A percentile compares a stretch with the other conserved stretches of the same genome.
Conservation (phyloP, 2,888 invertebrate species). For the Palloptera scutellata region DNA sequence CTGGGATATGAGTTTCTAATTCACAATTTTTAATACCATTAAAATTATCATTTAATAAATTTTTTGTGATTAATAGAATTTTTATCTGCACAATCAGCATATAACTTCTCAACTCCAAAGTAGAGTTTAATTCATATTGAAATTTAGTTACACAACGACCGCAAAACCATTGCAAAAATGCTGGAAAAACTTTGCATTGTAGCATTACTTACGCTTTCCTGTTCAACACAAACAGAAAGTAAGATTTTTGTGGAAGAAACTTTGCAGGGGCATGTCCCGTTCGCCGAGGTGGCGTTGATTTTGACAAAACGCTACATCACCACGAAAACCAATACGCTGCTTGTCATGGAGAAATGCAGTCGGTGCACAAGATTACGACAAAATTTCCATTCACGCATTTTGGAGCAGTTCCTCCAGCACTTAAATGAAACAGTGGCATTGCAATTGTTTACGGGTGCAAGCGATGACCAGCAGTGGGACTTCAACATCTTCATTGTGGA, state of each 20-base stretch:
- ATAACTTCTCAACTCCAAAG: too few relatives aligned
- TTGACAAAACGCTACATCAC: conserved; percentile 44
- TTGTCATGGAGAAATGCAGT: conserved; percentile 43
- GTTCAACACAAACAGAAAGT: too few relatives aligned
- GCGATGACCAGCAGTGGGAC: conserved; percentile 41
- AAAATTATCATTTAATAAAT: too few relatives aligned
- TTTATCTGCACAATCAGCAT: too few relatives aligned
- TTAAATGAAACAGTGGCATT: conserved; percentile 41
- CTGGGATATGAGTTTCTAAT: too few relatives aligned
- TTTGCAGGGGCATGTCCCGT: conserved; percentile 19
- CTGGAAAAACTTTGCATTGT: too few relatives aligned
- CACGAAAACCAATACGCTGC: conserved; percentile 42
- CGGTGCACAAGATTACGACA: neutral
- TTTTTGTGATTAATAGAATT: too few relatives aligned
- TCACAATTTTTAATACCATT: too few relatives aligned
- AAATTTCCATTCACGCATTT: conserved; percentile 40
- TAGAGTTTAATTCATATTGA: too few relatives aligned
- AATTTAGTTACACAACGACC: too few relatives aligned
- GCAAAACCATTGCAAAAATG: too few relatives aligned
- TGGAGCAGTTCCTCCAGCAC: conserved; percentile 41
- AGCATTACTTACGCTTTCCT: too few relatives aligned
- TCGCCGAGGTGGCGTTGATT: conserved; percentile 36
- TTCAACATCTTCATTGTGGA: conserved; percentile 52
- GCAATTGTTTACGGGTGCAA: conserved; percentile 42
- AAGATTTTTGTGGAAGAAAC: conserved; percentile 4